phyloP scores from a whole-genome alignment of 2,797 vertebrate genomes.

The Lagorchestes hirsutus region DNA sequence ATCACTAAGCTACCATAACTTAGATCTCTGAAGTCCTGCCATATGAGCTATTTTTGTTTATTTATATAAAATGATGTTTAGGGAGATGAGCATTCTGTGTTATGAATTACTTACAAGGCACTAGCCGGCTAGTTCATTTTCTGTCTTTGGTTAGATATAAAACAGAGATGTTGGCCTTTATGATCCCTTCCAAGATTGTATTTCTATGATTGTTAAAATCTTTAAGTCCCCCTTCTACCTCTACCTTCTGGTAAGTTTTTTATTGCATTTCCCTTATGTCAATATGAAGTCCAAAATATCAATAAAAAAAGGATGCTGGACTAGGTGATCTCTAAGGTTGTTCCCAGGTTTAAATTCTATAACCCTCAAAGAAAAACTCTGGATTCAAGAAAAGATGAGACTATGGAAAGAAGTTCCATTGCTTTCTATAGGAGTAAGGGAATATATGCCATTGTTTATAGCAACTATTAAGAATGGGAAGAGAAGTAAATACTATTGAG shows the following conservation, averaged over 20 bases:
- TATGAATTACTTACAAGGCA: background rate
- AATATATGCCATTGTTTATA: background rate
- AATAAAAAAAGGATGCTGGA: background rate
- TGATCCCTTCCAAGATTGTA: background rate
- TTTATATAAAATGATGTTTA: background rate
- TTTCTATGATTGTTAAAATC: background rate
- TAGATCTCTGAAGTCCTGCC: background rate
- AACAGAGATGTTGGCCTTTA: background rate
- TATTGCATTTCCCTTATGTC: background rate
- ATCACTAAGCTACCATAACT: background rate
- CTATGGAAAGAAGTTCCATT: background rate
- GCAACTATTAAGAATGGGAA: background rate
- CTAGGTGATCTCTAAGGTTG: too few relatives aligned
- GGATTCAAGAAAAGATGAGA: background rate
- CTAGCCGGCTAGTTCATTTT: background rate
- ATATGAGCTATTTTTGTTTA: background rate
- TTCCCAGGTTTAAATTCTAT: background rate
- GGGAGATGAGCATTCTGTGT: background rate
- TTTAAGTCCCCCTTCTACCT: background rate
- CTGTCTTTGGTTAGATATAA: background rate
- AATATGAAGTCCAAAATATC: background rate
- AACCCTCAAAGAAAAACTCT: background rate
- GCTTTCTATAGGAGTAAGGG: background rate
- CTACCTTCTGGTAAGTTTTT: background rate
- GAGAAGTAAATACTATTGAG: background rate